Conservation (phyloP, 1,140 invertebrate species). For the Melipona quadrifasciata region DNA sequence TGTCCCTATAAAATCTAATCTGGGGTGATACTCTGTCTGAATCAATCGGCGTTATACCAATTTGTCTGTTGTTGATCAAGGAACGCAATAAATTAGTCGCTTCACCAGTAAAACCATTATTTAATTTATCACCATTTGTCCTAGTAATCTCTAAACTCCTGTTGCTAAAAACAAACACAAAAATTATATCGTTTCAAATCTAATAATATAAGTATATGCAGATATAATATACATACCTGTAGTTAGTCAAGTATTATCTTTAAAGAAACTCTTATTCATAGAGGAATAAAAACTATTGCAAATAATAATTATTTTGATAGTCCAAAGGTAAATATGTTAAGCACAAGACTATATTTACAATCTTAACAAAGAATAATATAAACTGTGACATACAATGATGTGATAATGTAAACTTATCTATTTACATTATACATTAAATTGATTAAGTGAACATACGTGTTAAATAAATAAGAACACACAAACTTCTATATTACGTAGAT, state of each 20-base stretch:
- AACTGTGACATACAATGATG: not conserved
- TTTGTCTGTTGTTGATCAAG: conserved; percentile 88
- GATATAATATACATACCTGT: not conserved
- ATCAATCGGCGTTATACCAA: conserved; percentile 85
- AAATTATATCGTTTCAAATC: not conserved
- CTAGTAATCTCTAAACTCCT: conserved; percentile 79
- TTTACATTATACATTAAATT: too few species aligned
- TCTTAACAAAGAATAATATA: not conserved
- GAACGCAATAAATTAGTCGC: conserved; percentile 87
- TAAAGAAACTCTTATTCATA: conserved; percentile 22
- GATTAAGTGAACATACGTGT: too few species aligned
- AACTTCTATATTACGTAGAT: not conserved
- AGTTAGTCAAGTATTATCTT: conserved; percentile 12
- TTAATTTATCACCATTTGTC: conserved; percentile 79
- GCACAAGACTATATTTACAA: conserved; percentile 3
- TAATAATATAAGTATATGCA: not conserved
- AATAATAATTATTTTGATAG: conserved; percentile 5
- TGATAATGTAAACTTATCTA: too few species aligned
- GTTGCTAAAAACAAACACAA: conserved; percentile 69
- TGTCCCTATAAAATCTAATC: conserved; percentile 77
- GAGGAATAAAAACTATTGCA: not conserved
- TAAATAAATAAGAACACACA: not conserved
- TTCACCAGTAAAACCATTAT: conserved; percentile 83
- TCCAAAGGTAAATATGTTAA: conserved; percentile 27
- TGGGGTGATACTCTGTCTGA: conserved; percentile 74